A percentile compares a stretch with the other conserved stretches of the same genome.
Evolutionary conservation across 2,797 vertebrate species (phyloP).

Genomic region (Tympanoctomys barrerae): DNA sequence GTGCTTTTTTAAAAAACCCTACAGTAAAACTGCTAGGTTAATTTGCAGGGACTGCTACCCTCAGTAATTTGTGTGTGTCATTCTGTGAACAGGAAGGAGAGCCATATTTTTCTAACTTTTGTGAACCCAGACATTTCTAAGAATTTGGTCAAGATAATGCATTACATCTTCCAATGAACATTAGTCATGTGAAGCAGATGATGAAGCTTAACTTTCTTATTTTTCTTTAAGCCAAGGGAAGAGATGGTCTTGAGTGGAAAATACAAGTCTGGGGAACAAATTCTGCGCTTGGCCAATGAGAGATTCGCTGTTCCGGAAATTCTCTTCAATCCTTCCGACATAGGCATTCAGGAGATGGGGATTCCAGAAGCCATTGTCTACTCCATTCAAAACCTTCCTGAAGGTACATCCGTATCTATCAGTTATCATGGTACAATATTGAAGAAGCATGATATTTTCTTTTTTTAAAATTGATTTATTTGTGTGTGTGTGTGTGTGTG

Average conservation of each 20-base stretch:
- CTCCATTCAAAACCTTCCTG: slow-evolving; percentile 95
- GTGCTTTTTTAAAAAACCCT: slow-evolving; percentile 30
- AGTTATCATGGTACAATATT: slow-evolving; percentile 13
- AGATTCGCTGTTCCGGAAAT: slow-evolving; percentile 99
- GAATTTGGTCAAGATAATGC: slow-evolving; percentile 21
- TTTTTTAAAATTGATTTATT: too few relatives aligned
- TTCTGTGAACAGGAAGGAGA: slow-evolving; percentile 32
- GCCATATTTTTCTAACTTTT: slow-evolving; percentile 39
- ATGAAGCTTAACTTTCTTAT: slow-evolving; percentile 31
- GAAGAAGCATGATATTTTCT: slow-evolving; percentile 7
- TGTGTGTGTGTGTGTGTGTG: too few relatives aligned
- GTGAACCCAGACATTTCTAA: slow-evolving; percentile 1
- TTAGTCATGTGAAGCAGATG: not conserved
- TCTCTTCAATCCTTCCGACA: slow-evolving; percentile 97
- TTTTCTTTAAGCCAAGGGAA: slow-evolving; percentile 92
- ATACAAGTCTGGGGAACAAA: slow-evolving; percentile 98
- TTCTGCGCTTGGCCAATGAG: slow-evolving; percentile 96
- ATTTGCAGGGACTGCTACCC: not conserved
- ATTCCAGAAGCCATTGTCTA: slow-evolving; percentile 96
- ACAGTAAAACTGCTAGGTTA: not conserved
- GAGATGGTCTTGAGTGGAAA: slow-evolving; percentile 98
- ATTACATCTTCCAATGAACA: not conserved
- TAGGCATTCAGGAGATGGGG: slow-evolving; percentile 99
- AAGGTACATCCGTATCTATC: slow-evolving; percentile 89
- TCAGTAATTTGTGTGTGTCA: not conserved